Evolutionary conservation across 2,888 invertebrate species (phyloP).

Genomic region (Urechis unicinctus): DNA sequence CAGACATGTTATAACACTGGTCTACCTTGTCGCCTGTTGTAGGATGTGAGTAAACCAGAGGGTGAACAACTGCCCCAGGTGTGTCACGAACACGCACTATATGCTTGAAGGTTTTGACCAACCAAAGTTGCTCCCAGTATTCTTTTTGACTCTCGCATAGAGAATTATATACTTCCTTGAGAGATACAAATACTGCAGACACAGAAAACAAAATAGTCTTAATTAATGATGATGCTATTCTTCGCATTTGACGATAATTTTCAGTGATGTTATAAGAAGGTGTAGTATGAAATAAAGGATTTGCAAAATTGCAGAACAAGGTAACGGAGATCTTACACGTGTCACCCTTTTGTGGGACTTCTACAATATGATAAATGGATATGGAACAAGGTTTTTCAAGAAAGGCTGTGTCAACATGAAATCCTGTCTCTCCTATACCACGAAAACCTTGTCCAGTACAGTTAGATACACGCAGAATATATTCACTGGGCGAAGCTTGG

Average conservation of each 20-base stretch:
- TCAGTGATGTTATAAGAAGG: too few species aligned
- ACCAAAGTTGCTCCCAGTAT: conserved; percentile 39
- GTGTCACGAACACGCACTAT: too few species aligned
- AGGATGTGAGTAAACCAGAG: conserved; percentile 40
- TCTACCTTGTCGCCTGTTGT: conserved; percentile 32
- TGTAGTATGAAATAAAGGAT: too few species aligned
- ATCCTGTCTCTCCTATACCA: conserved; percentile 40
- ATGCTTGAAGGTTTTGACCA: too few species aligned
- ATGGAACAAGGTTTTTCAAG: conserved; percentile 35
- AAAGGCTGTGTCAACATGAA: conserved; percentile 45
- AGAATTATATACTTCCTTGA: conserved; percentile 32
- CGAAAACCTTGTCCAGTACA: conserved; percentile 34
- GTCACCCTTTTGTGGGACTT: conserved; percentile 34
- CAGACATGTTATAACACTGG: too few species aligned
- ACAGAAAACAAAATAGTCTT: conserved; percentile 11
- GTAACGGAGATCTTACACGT: too few species aligned
- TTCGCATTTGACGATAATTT: too few species aligned
- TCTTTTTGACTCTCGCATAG: conserved; percentile 25
- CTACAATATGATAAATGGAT: conserved; percentile 37
- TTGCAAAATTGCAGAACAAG: too few species aligned
- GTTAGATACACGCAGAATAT: conserved; percentile 43
- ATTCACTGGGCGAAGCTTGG: conserved; percentile 36
- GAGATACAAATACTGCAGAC: conserved; percentile 41
- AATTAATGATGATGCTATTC: too few species aligned
- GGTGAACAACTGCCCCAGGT: conserved; percentile 25